These are phyloP conservation scores for Panagrolaimus sp. DNA, from an alignment of 1,140 invertebrate genomes.

Conservation along the genomic window DNA sequence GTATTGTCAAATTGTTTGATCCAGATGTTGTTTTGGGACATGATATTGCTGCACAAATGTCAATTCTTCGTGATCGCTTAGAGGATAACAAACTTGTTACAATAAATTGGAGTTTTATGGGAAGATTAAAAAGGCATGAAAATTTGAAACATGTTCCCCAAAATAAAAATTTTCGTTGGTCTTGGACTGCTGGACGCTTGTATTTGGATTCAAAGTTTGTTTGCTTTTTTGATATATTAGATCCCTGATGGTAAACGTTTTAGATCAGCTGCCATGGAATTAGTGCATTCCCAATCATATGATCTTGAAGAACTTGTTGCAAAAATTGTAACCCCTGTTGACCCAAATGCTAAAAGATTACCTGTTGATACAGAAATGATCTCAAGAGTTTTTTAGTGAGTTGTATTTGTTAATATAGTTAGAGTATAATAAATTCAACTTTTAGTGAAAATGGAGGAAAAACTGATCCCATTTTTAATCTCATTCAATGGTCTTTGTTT, in stretches of 20 bases:
- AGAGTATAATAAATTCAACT: background rate
- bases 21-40: conserved; percentile 21
- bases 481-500: conserved; percentile 46
- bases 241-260: too few species aligned
- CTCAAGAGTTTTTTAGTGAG: conserved; percentile 38
- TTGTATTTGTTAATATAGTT: conserved; percentile 9
- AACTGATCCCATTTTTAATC: conserved; percentile 22
- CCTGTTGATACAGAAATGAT: conserved; percentile 32
- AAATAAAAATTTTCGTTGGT: conserved; percentile 39
- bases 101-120: conserved; percentile 30
- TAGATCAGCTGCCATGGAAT: conserved; percentile 31
- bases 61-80: conserved; percentile 28
- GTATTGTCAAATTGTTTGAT: background rate
- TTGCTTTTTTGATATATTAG: too few species aligned
- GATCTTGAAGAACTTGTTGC: conserved; percentile 42
- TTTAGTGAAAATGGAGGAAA: conserved; percentile 12
- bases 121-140: conserved; percentile 35
- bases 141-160: conserved; percentile 23
- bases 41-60: conserved; percentile 33
- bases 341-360: conserved; percentile 16
- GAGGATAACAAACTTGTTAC: conserved; percentile 34
- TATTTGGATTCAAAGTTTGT: conserved; percentile 37
- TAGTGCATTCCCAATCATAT: conserved; percentile 35
- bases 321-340: conserved; percentile 21
- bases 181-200: conserved; percentile 45